Base-by-base conservation (phyloP, 2,888 invertebrate species). In the Sycophila texana region DNA sequence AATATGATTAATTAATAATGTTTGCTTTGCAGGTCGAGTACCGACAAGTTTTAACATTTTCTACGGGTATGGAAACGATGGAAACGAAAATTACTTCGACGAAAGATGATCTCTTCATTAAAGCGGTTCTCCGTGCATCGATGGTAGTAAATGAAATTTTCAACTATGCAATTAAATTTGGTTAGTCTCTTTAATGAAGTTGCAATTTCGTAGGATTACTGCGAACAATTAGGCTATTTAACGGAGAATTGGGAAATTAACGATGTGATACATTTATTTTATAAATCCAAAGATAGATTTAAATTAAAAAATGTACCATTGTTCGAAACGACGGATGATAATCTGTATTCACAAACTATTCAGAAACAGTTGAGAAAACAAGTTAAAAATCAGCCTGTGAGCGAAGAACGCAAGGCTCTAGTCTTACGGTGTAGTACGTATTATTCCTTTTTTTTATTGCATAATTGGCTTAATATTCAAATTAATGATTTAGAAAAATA, bases 51-150 rank as follows among this genome's bases (percentile, higher is more conserved):
- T 22, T 86, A 68, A 82, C 77, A 20, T 88, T 88, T 82, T 74
- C 80, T n/a, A 82, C 81, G 49, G 88, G 87, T 18, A 77, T 88
- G 14, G 80, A 83, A 30, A 85, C 84, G 60, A 82, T 88, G 83
- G 81, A 77, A 16, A 79, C 82, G 0, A 86, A 86, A 72, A 82
- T 84, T 16, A 68, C 81, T 26, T 74, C 82, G 63, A 81, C 79
- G 0, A 85, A 84, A 66, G 86, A 86, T 22, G 83, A 82, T 12
- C 16, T 67, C 0, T 88, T 84, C 60, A 77, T 82, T 4, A 75
- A 79, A 18, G 85, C 85, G 0, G 84, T 88, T 10, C 82, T 88
- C 2, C 86, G 84, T 79, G 87, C 87, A 0, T 72, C 85, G 0
- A 87, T 86, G 83, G 88, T 87, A 22, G 12, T 55, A 57, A 51